Conservation (phyloP, 1,140 invertebrate species). For the Dreissena rostriformis region DNA sequence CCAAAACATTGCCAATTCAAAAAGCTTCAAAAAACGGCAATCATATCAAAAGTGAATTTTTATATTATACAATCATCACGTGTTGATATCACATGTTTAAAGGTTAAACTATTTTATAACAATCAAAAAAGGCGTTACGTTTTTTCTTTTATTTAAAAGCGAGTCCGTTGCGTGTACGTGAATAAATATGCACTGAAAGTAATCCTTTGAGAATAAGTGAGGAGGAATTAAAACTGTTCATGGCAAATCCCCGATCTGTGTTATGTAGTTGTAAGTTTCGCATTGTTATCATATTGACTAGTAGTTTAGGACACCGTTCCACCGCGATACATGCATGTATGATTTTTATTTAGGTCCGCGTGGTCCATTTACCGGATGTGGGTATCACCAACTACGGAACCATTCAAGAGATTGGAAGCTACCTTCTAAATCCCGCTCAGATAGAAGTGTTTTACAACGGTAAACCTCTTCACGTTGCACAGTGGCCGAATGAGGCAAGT, state of each 20-base stretch:
- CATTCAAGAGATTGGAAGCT: constrained; percentile 37
- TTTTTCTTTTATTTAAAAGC: no score
- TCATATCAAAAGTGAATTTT: no score
- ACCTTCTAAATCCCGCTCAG: neutral
- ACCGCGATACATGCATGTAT: neutral
- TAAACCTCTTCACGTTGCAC: constrained; percentile 42
- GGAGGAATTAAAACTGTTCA: no score
- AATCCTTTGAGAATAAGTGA: no score
- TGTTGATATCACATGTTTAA: neutral
- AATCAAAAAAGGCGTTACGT: no score
- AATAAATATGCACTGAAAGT: no score
- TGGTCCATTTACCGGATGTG: constrained; percentile 44
- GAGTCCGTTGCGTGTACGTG: no score
- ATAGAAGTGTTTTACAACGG: constrained; percentile 63
- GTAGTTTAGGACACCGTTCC: no score
- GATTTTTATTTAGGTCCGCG: neutral
- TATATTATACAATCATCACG: neutral
- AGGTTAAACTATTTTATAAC: no score
- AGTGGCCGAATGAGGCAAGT: constrained; percentile 59
- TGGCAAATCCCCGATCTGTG: neutral
- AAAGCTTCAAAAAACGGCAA: no score
- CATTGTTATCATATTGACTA: neutral
- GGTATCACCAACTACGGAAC: constrained; percentile 55
- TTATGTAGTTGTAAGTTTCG: neutral
- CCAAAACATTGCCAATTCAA: no score